These are phyloP conservation scores for Carassius auratus DNA, from an alignment of 2,113 vertebrate genomes.

Conservation along the genomic window DNA sequence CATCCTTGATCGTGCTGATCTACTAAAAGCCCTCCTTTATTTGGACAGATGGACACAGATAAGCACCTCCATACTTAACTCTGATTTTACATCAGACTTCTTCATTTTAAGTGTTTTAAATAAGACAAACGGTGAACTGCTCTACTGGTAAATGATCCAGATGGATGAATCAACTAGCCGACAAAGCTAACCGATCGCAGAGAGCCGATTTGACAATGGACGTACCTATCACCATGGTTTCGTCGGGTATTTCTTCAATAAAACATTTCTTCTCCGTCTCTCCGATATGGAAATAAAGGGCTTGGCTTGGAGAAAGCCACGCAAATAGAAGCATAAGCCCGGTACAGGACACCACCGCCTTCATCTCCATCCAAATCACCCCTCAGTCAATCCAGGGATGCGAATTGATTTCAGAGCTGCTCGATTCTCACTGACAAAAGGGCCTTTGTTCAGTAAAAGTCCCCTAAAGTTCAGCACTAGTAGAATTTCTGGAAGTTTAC, in stretches of 20 bases:
- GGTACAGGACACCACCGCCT: constrained; percentile 51
- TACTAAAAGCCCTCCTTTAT: not conserved
- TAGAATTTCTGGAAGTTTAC: not conserved
- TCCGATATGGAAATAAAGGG: constrained; percentile 90
- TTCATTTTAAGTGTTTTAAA: not conserved
- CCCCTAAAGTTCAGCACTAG: not conserved
- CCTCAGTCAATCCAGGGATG: not conserved
- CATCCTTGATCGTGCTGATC: constrained; percentile 1
- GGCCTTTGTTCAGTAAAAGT: not conserved
- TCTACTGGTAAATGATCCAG: not conserved
- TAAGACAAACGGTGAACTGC: not conserved
- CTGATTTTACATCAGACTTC: not conserved
- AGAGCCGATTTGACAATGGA: not conserved
- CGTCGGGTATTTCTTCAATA: constrained; percentile 92
- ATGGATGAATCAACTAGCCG: not conserved
- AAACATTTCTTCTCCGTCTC: constrained; percentile 95
- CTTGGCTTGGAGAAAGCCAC: constrained; percentile 64
- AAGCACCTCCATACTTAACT: not conserved
- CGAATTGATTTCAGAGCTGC: constrained; percentile 25
- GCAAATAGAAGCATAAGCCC: constrained; percentile 51
- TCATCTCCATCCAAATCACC: constrained; percentile 55
- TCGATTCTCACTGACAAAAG: not conserved
- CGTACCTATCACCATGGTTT: constrained; percentile 95
- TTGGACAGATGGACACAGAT: not conserved
- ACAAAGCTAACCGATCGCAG: constrained; percentile 28